Base-by-base conservation (phyloP, 2,888 invertebrate species). In the Chirona hameri region DNA sequence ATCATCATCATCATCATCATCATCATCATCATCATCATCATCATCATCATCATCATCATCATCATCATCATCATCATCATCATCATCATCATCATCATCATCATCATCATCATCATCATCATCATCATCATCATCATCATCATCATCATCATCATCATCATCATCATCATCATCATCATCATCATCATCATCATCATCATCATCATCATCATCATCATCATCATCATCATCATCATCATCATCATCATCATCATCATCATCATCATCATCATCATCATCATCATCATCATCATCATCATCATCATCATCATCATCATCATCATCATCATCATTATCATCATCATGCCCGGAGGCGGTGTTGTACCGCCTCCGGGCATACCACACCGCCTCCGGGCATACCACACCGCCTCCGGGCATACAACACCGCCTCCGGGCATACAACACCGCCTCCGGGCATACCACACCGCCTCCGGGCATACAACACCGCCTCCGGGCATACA, bases 81-180 rank as follows among this genome's bases (percentile, higher is more conserved):
- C n/a, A 14, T 55, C 55, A 24, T 81, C n/a, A 10, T 48, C 14
- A 10, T 48, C n/a, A 24, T 48, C 24, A 10, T 81, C n/a, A 31
- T 39, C 0, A n/a, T n/a, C n/a, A n/a, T n/a, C n/a, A n/a, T n/a
- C n/a, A n/a, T n/a, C n/a, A n/a, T n/a, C n/a, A n/a, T 14, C 48
- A 2, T 55, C 12, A 29, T 39, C 29, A 39, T 72, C 46, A 27
- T 15, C 24, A 46, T 69, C 14, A 21, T 46, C 65, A n/a, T 46
- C 48, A 65, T 82, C 46, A 65, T 82, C 48, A 65, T 65, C 39
- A 69, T 48, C 60, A 81, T n/a, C 29, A 60, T 60, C 29, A 24
- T 65, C 14, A 81, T 81, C 31, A 65, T 81, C 39, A 81, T 65
- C 39, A n/a, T 80, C 80, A 39, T 15, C 2, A 39, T 15, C 15